Evolutionary conservation across 2,113 vertebrate species (phyloP), one percentile per base, ranked within the genome.

Genomic region (Vidua macroura): DNA sequence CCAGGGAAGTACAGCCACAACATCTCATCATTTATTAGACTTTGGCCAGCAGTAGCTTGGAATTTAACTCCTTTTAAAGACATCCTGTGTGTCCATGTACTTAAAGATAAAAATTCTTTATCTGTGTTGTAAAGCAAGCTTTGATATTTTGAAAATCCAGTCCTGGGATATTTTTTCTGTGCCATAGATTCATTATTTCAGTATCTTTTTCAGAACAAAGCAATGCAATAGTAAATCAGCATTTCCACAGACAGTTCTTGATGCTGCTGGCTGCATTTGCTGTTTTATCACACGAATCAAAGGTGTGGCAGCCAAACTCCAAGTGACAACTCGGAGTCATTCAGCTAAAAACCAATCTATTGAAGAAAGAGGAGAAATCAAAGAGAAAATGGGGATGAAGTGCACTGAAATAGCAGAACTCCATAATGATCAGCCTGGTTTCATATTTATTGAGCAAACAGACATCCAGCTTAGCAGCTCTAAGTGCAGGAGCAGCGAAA

Each of bases 231-330:
- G 66, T 82, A 94, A 87, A 94, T 90, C 93, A 91, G 48, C 53
- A 64, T 72, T 91, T 70, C 53, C 4, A 2, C 70, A 79, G 80
- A 27, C 87, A 64, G 59, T 41, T 68, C 66, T 56, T 69, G 92
- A 35, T 85, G 84, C 64, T 89, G 35, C 31, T 76, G 88, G 66
- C 69, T 89, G 86, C 60, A 51, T 48, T 86, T 62, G 48, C 66
- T 83, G 90, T 78, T 94, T 91, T 28, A 55, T 89, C 74, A 25
- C 66, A 56, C 17, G 73, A 93, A 86, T 94, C 84, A 91, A 79
- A 96, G 86, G n/a, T 28, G 56, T 33, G 52, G 51, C 84, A 58
- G 27, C 28, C 23, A 74, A 95, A 86, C 52, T 67, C 73, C 52
- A 41, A 67, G 41, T 67, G 82, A 78, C 73, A 91, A 51, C 80